phyloP scores from a whole-genome alignment of 2,797 vertebrate species.

The Bovichtus variegatus region DNA sequence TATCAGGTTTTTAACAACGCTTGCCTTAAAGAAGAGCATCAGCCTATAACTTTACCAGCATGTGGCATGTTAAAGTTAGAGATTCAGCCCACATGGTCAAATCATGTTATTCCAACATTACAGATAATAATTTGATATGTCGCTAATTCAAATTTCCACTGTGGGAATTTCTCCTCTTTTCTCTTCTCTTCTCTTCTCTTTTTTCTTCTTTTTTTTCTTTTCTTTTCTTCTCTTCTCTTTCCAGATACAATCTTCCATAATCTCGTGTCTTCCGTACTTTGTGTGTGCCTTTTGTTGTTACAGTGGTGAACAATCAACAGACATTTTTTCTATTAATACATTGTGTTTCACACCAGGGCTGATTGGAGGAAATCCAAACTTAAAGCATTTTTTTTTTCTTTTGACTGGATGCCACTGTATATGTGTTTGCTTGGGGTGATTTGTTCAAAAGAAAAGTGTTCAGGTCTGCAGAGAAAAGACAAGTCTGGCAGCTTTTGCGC shows the following conservation, averaged over 20 bases:
- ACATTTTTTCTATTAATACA: constrained; percentile 17
- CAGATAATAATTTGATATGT: neutral
- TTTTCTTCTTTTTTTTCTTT: neutral
- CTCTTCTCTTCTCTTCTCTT: neutral
- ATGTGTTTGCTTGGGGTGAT: constrained; percentile 69
- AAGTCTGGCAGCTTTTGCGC: neutral
- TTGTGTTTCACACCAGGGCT: constrained; percentile 37
- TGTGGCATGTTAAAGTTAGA: neutral
- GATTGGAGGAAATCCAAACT: constrained; percentile 50
- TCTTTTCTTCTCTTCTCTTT: neutral
- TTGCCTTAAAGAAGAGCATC: neutral
- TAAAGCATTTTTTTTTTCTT: constrained; percentile 23
- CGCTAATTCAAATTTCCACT: neutral
- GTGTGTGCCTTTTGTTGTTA: constrained; percentile 63
- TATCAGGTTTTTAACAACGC: neutral
- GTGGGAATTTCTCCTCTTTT: neutral
- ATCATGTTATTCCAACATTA: neutral
- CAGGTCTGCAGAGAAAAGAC: neutral
- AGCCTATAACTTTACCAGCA: neutral
- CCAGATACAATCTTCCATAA: constrained; percentile 67
- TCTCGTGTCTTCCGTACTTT: constrained; percentile 80
- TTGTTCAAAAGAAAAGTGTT: constrained; percentile 46
- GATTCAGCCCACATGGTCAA: neutral
- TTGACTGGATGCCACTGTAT: constrained; percentile 78
- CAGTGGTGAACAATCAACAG: constrained; percentile 79